A percentile compares a stretch with the other conserved stretches of the same genome.
Evolutionary conservation across 2,888 invertebrate species (phyloP).

Genomic region (Argyresthia albistria): DNA sequence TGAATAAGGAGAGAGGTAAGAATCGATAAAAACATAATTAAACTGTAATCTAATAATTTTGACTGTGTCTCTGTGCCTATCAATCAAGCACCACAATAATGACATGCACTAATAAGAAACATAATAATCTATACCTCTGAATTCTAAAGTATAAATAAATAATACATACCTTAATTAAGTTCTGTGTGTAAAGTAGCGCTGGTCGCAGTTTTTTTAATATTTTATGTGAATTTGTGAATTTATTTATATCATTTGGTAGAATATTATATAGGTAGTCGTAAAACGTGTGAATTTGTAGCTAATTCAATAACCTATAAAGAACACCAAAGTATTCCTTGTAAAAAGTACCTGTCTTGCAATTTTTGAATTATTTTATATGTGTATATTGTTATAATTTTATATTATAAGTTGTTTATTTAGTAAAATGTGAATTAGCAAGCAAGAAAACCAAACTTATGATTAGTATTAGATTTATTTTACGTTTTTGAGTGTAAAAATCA

Average conservation of each 20-base stretch:
- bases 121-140: neutral
- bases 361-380: too few relatives aligned
- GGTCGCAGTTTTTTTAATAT: conserved; percentile 27
- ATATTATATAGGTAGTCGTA: neutral
- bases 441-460: conserved; percentile 23
- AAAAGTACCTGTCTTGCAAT: too few relatives aligned
- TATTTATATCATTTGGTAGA: neutral
- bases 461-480: conserved; percentile 18
- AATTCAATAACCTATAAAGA: conserved; percentile 13
- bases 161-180: neutral
- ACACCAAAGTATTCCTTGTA: conserved; percentile 16
- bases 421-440: conserved; percentile 13
- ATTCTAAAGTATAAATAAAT: conserved; percentile 3
- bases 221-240: neutral
- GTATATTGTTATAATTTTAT: too few relatives aligned
- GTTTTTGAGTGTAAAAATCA: conserved; percentile 22
- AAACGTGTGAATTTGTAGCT: conserved; percentile 7
- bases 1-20: conserved; percentile 14
- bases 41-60: conserved; percentile 12
- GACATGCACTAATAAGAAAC: conserved; percentile 23
- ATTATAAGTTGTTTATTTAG: neutral
- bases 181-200: conserved; percentile 26
- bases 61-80: conserved; percentile 67
- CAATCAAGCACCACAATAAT: conserved; percentile 53
- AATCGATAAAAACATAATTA: conserved; percentile 20